These are phyloP conservation scores for Lepidotrigona ventralis DNA, from an alignment of 1,140 invertebrate species.

Conservation along the genomic window DNA sequence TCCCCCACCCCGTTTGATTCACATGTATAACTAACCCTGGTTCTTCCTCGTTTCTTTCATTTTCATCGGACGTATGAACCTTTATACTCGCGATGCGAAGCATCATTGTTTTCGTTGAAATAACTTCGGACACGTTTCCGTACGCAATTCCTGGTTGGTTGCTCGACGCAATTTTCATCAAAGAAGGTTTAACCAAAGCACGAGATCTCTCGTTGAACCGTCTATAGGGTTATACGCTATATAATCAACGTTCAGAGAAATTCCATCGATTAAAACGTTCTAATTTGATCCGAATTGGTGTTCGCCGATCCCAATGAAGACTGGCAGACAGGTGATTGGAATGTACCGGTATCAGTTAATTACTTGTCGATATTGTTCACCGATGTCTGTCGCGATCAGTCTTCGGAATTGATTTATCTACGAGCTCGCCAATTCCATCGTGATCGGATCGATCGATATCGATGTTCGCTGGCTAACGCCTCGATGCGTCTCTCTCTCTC, in stretches of 20 bases:
- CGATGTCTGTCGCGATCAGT: constrained; percentile 32
- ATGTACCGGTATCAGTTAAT: constrained; percentile 32
- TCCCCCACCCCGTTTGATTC: background rate
- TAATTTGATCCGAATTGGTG: background rate
- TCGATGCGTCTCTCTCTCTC: background rate
- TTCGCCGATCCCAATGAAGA: background rate
- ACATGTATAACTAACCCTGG: background rate
- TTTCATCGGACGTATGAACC: background rate
- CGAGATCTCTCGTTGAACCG: background rate
- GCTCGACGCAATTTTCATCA: background rate
- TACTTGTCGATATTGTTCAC: constrained; percentile 31
- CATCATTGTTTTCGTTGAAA: background rate
- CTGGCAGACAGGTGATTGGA: constrained; percentile 21
- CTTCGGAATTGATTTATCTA: constrained; percentile 35
- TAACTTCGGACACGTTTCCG: background rate
- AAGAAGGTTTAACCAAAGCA: background rate
- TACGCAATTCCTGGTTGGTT: no score
- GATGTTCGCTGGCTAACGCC: constrained; percentile 2
- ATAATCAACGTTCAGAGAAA: background rate
- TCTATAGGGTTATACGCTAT: background rate
- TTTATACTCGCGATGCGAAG: background rate
- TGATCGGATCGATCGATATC: background rate
- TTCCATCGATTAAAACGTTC: background rate
- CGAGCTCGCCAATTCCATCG: background rate
- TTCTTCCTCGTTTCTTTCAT: background rate